Percentiles rank a stretch among this genome's conserved stretches.
These are phyloP conservation scores for Horisme vitalbata DNA, from an alignment of 2,888 invertebrate species.

Conservation along the genomic window DNA sequence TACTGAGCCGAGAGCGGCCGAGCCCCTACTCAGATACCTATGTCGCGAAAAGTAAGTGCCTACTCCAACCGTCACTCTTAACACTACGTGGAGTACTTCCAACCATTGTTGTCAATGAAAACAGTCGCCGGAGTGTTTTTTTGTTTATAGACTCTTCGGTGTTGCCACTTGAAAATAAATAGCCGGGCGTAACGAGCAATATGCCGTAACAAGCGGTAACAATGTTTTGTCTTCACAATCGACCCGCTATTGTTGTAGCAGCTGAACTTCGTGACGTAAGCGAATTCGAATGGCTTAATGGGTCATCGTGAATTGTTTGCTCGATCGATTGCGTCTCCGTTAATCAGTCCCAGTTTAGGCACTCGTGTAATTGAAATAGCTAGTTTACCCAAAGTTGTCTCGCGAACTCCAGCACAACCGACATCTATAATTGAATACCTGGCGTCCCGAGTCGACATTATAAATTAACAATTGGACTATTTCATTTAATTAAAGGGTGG, in stretches of 20 bases:
- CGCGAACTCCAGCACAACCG: constrained; percentile 28
- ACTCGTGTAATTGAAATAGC: constrained; percentile 32
- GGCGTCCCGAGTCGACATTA: constrained; percentile 51
- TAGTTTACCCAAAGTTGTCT: constrained; percentile 33
- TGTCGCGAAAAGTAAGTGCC: constrained; percentile 80
- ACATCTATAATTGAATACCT: constrained; percentile 53
- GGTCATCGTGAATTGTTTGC: constrained; percentile 34
- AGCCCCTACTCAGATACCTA: constrained; percentile 74
- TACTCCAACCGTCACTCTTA: constrained; percentile 72
- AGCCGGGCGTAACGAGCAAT: constrained; percentile 75
- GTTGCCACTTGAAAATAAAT: constrained; percentile 81
- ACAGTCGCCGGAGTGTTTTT: constrained; percentile 79
- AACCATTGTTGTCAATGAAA: constrained; percentile 80
- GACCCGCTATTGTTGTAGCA: constrained; percentile 60
- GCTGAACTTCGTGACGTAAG: constrained; percentile 44
- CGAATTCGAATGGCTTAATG: constrained; percentile 38
- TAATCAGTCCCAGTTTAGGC: constrained; percentile 32
- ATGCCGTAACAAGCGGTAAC: constrained; percentile 74
- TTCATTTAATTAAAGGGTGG: constrained; percentile 78
- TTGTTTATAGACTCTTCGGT: constrained; percentile 80
- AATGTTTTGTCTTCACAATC: constrained; percentile 70
- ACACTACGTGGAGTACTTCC: constrained; percentile 62
- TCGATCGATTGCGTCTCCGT: constrained; percentile 26
- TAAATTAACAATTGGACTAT: constrained; percentile 77
- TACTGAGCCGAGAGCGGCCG: constrained; percentile 68